phyloP scores from a whole-genome alignment of 2,113 vertebrate species.

The Cynocephalus volans region DNA sequence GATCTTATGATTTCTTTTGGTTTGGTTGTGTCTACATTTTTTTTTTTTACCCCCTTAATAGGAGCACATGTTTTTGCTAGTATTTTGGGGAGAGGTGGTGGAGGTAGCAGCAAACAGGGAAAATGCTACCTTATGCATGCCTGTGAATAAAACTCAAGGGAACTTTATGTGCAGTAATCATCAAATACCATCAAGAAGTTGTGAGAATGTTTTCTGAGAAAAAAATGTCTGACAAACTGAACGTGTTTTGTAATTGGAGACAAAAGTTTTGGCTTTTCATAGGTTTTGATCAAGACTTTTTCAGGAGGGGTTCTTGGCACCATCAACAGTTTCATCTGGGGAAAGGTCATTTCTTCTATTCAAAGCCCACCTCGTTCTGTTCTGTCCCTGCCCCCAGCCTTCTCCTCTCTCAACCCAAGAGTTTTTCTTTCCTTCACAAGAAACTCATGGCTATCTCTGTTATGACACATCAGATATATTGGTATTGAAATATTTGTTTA shows the following conservation, averaged over 20 bases:
- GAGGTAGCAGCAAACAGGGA: background rate
- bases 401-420: background rate
- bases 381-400: background rate
- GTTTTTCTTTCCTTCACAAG: background rate
- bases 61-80: background rate
- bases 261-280: background rate
- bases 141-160: background rate
- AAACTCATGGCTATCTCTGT: background rate
- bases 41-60: background rate
- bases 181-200: background rate
- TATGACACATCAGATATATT: background rate
- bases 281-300: background rate
- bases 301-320: background rate
- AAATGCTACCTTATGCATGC: background rate
- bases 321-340: background rate
- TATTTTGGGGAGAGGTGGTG: background rate
- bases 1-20: background rate
- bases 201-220: background rate
- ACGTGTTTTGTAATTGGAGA: background rate
- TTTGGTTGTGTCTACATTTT: background rate
- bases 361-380: background rate
- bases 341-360: background rate
- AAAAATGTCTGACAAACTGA: background rate
- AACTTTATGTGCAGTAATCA: too few species aligned
- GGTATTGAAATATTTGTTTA: background rate